These are phyloP conservation scores for Oxyteleia sp. DNA, from an alignment of 2,888 invertebrate genomes.

Conservation along the genomic window DNA sequence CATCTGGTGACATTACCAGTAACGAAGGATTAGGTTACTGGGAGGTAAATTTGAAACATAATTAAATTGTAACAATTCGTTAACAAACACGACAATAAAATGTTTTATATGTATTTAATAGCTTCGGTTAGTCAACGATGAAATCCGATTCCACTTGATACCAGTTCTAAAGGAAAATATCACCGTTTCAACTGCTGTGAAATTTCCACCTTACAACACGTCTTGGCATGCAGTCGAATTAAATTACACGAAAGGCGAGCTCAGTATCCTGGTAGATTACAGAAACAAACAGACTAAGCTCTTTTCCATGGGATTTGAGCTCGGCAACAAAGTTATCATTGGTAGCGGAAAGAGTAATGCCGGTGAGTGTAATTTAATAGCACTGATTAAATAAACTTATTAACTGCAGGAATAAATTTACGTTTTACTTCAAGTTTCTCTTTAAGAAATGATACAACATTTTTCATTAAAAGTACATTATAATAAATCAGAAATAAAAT, in stretches of 20 bases:
- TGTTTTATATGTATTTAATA: conserved; percentile 79
- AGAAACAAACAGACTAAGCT: conserved; percentile 91
- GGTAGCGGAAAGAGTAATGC: conserved; percentile 92
- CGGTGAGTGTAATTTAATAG: conserved; percentile 75
- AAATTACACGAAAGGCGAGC: conserved; percentile 92
- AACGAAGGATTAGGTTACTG: conserved; percentile 93
- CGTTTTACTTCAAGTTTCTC: background rate
- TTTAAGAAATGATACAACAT: no score
- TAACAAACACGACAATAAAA: background rate
- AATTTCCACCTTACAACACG: conserved; percentile 92
- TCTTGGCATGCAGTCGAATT: conserved; percentile 95
- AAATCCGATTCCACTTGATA: conserved; percentile 94
- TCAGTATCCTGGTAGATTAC: conserved; percentile 93
- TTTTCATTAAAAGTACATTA: no score
- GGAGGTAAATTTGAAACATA: conserved; percentile 90
- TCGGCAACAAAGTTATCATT: conserved; percentile 92
- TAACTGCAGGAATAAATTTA: background rate
- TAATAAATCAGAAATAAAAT: background rate
- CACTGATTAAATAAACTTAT: conserved; percentile 1
- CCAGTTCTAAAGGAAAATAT: conserved; percentile 93
- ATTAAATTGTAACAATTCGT: background rate
- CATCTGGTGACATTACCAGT: conserved; percentile 93
- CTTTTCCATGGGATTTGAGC: conserved; percentile 91
- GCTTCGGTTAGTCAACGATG: conserved; percentile 94
- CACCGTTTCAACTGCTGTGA: conserved; percentile 93